A percentile compares a stretch with the other conserved stretches of the same genome.
Evolutionary conservation across 2,888 invertebrate species (phyloP).

Genomic region (Gnatocerus cornutus): DNA sequence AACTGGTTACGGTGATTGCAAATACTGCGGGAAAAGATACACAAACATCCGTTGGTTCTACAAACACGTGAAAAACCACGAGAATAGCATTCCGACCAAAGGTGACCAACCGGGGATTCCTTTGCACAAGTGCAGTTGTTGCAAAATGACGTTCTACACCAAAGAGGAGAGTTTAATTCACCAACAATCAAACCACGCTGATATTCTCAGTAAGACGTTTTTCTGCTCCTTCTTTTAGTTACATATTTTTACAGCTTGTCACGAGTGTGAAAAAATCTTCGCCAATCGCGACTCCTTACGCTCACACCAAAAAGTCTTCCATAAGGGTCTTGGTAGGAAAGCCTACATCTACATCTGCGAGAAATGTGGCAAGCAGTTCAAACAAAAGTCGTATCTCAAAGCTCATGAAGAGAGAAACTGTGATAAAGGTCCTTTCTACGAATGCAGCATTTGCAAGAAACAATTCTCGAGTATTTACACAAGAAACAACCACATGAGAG

Average conservation of each 20-base stretch:
- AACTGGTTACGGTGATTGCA: conserved; percentile 53
- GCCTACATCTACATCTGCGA: conserved; percentile 65
- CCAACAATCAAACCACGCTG: conserved; percentile 67
- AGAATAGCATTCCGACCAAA: conserved; percentile 43
- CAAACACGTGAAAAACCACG: conserved; percentile 61
- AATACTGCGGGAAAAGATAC: conserved; percentile 60
- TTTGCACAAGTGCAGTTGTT: conserved; percentile 66
- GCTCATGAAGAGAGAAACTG: conserved; percentile 72
- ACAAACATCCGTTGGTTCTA: conserved; percentile 58
- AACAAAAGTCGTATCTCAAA: conserved; percentile 68
- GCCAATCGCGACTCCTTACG: conserved; percentile 69
- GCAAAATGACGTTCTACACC: conserved; percentile 66
- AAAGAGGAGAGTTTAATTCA: conserved; percentile 68
- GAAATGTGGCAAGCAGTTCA: conserved; percentile 64
- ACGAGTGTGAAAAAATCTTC: conserved; percentile 70
- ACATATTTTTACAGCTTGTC: conserved; percentile 64
- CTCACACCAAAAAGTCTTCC: conserved; percentile 68
- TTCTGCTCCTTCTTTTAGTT: no score
- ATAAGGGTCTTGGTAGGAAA: conserved; percentile 59
- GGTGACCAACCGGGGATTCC: conserved; percentile 18
- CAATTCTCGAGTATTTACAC: conserved; percentile 70
- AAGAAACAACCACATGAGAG: conserved; percentile 70
- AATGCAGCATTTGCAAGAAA: conserved; percentile 69
- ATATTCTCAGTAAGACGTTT: conserved; percentile 63
- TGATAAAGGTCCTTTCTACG: conserved; percentile 60